Conservation (phyloP, 2,113 vertebrate genomes). For the Heloderma charlesbogerti region DNA sequence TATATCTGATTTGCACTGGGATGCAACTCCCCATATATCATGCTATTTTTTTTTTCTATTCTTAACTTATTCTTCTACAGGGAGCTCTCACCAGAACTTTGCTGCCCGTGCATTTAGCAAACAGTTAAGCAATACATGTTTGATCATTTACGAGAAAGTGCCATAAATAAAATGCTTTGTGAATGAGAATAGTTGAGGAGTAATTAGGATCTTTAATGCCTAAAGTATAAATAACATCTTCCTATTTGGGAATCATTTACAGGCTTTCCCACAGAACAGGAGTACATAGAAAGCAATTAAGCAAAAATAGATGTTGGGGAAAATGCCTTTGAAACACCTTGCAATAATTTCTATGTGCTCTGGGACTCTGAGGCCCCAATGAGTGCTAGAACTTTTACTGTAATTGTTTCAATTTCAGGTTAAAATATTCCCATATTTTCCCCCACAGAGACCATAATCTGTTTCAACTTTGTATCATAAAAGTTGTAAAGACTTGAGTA, state of each 20-base stretch:
- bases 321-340: slow-evolving; percentile 51
- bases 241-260: slow-evolving; percentile 48
- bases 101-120: slow-evolving; percentile 57
- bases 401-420: slow-evolving; percentile 45
- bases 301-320: neutral
- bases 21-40: slow-evolving; percentile 32
- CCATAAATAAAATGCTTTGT: slow-evolving; percentile 68
- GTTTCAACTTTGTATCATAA: slow-evolving; percentile 25
- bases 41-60: slow-evolving; percentile 32
- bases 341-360: slow-evolving; percentile 48
- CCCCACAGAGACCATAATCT: slow-evolving; percentile 25
- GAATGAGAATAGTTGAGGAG: slow-evolving; percentile 62
- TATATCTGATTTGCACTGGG: slow-evolving; percentile 11
- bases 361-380: slow-evolving; percentile 34
- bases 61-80: slow-evolving; percentile 48
- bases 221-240: slow-evolving; percentile 66
- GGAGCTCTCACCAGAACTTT: slow-evolving; percentile 45
- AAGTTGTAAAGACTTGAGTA: slow-evolving; percentile 13
- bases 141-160: slow-evolving; percentile 63
- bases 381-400: slow-evolving; percentile 38
- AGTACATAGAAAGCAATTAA: slow-evolving; percentile 60
- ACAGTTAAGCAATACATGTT: slow-evolving; percentile 67
- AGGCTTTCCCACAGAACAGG: slow-evolving; percentile 55
- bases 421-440: slow-evolving; percentile 31
- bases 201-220: slow-evolving; percentile 69